Base-by-base conservation (phyloP, 2,888 invertebrate genomes). In the Boloria euphrosyne region DNA sequence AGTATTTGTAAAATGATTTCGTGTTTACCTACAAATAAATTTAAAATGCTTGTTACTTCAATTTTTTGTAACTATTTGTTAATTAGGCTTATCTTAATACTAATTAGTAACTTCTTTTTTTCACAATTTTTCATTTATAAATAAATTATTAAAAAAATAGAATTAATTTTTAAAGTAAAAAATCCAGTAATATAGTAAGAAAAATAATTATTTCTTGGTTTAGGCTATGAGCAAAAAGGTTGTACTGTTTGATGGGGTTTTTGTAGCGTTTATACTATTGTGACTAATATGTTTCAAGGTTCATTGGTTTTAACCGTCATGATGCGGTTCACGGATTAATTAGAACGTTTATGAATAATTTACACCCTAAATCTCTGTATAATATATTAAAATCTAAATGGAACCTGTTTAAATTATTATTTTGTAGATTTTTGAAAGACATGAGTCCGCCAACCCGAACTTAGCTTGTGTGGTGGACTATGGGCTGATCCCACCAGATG, bases 301-400 rank as follows among this genome's bases (percentile, higher is more conserved):
- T 49, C 57, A 47, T 13, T 57, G 47, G 38, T 16, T 54, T 16
- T 14, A 60, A 50, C 43, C 53, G 55, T 54, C 60, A 57, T 49
- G 44, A 64, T 57, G 46, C 51, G 63, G 59, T 55, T 67, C 60
- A 63, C 44, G 43, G 60, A 59, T 51, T 63, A 64, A 66, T 66
- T 52, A 62, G 65, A 71, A 66, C 66, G 66, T 67, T 68, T 71
- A 76, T 72, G 74, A 71, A 66, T 66, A 74, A 59, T 66, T 59
- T 47, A 38, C 13, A 22, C n/a, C 4, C 31, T 31, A 31, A 31
- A 31, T 31, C 31, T 31, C 31, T 6, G 7, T 31, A 10, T 31
- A 7, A 7, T 7, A 31, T 31, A 31, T 7, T 31, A 31, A 47
- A 47, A 47, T 47, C 27, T 49, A 47, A 59, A 47, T 31, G 49